Conservation (phyloP, 2,113 vertebrate genomes). For the Hystrix cristata region DNA sequence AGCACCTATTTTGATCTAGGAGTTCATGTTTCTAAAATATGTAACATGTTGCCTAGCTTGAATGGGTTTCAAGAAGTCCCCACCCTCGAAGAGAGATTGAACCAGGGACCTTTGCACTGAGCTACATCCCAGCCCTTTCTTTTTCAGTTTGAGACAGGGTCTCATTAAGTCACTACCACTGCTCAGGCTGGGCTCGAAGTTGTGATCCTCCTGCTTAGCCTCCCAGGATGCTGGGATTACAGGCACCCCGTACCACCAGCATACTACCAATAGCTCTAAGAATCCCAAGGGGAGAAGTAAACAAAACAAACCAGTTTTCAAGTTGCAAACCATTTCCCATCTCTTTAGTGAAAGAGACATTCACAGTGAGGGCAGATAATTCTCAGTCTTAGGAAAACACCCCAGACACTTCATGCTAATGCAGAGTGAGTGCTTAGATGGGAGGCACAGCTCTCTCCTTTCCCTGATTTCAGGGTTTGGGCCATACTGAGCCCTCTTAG, state of each 20-base stretch:
- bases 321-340: constrained; percentile 18
- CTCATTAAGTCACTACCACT: not conserved
- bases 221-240: not conserved
- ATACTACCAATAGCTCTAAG: not conserved
- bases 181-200: not conserved
- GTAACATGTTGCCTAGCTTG: not conserved
- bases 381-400: not conserved
- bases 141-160: not conserved
- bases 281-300: not conserved
- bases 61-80: constrained; percentile 4
- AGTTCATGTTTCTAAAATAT: constrained; percentile 14
- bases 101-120: not conserved
- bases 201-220: not conserved
- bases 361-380: not conserved
- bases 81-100: too few species aligned
- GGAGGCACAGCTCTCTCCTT: not conserved
- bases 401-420: not conserved
- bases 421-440: not conserved
- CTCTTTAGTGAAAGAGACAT: not conserved
- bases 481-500: not conserved
- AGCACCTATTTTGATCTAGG: not conserved
- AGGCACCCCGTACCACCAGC: not conserved
- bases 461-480: not conserved
- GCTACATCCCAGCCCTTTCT: not conserved
- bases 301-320: not conserved